Base-by-base conservation (phyloP, 23 tunicate species). In the Botrylloides violaceus region DNA sequence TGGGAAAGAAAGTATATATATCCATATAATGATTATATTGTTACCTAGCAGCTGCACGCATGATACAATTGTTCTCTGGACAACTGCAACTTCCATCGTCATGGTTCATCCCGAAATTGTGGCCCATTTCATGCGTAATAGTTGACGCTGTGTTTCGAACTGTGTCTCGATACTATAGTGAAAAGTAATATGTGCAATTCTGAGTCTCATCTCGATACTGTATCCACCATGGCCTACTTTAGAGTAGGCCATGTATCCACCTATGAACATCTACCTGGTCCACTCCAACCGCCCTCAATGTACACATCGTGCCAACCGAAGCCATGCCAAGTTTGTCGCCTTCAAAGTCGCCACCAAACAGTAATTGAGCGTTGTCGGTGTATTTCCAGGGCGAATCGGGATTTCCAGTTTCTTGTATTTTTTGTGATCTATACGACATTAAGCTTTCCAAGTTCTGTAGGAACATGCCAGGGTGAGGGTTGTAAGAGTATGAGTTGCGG, bases 271-370 rank as follows among this genome's bases (percentile, higher is more conserved):
- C 5, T 63, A 72, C 95, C 82, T 80, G 73, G 50, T 87, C 81
- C 1, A 87, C 95, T 21, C 88, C 88, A 26, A 75, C 96, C 18
- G 96, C 81, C 48, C 81, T 57, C 4, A 58, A 22, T n/a, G 66
- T 36, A 48, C 96, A 88, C 96, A 88, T 88, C 30, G 84, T 38
- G 4, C 73, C 65, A 21, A 82, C 73, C 15, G 81, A 21, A 2
- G 96, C 96, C 84, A 88, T 82, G n/a, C 96, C 96, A 30, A 88
- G 59, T 22, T 80, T 88, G 58, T 56, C 29, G 9, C 84, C 96
- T 2, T 63, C 79, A 81, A 88, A 88, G 37, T 68, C 71, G 31
- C 83, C 66, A 2, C 96, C 96, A 59, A 72, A 77, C 4, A 88
- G 32, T 49, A 82, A 61, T 3, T 88, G 96, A 0, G 71, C 77